A percentile compares a stretch with the other conserved stretches of the same genome.
Conservation (phyloP, 2,888 invertebrate genomes). For the Melanophora roralis region DNA sequence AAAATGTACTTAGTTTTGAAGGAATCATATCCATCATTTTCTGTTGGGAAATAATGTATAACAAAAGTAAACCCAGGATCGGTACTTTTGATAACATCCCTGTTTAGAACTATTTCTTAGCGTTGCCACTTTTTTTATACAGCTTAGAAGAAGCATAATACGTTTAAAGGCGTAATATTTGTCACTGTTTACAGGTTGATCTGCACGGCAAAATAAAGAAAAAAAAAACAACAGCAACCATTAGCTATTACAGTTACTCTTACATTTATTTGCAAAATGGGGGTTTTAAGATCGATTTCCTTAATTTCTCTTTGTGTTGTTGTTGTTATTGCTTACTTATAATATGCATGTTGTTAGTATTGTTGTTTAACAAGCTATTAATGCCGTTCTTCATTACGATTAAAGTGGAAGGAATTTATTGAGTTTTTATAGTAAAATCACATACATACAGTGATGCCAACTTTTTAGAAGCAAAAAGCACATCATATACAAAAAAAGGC, state of each 20-base stretch:
- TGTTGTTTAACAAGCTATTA: constrained; percentile 23
- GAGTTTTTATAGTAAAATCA: not conserved
- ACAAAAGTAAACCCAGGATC: too few relatives aligned
- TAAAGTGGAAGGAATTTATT: constrained; percentile 33
- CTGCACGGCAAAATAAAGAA: not conserved
- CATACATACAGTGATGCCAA: not conserved
- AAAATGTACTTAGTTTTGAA: too few relatives aligned
- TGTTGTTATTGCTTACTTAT: constrained; percentile 1
- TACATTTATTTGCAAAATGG: constrained; percentile 45
- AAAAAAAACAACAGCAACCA: not conserved
- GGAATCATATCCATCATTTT: too few relatives aligned
- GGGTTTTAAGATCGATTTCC: constrained; percentile 45
- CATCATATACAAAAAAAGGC: too few relatives aligned
- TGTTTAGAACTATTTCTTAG: too few relatives aligned
- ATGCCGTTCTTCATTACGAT: constrained; percentile 13
- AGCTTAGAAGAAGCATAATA: too few relatives aligned
- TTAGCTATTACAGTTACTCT: constrained; percentile 13
- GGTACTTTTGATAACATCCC: too few relatives aligned
- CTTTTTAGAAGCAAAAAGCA: not conserved
- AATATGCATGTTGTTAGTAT: too few relatives aligned
- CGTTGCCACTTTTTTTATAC: too few relatives aligned
- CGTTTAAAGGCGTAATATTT: too few relatives aligned
- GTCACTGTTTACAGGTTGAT: too few relatives aligned
- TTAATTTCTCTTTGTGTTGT: constrained; percentile 23
- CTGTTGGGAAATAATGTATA: too few relatives aligned